Evolutionary conservation across 2,888 invertebrate genomes (phyloP), one percentile per base, ranked within the genome.

Genomic region (Cantharis nigra): DNA sequence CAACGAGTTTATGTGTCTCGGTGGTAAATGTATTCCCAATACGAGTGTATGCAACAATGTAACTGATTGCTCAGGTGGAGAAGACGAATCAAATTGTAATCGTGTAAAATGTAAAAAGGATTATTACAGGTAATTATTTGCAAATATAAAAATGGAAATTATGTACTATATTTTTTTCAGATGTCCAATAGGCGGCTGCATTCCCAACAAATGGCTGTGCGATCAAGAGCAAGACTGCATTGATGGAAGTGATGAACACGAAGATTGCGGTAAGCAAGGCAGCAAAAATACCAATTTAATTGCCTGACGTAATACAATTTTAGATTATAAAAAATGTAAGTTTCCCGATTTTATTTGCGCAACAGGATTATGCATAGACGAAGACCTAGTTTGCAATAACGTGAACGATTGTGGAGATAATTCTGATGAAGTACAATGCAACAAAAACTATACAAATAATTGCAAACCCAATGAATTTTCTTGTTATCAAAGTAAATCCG

Each of bases 231-330:
- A 89, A 67, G 96, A 97, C 87, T 97, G 97, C 85, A 82, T 86
- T 0, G 96, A 97, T 86, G 89, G 88, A 11, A 93, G 94, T 0
- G 96, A 96, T 83, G 96, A 96, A 86, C 91, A 92, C 77, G 92
- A 91, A 11, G 88, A 90, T 80, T 92, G 92, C 79, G 87, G 91
- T 90, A 86, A 85, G 86, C 85, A 76, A 63, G 33, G 69, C 76
- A 77, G 67, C 72, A 69, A 71, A 73, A 64, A 67, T 69, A 69
- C n/a, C 67, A 20, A 28, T 63, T 33, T 49, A 49, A 49, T n/a
- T 63, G 11, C 3, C 11, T 18, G 30, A 71, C 20, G 2, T n/a
- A 9, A n/a, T n/a, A 49, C 18, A 70, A 86, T 3, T 78, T 80
- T 26, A 84, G 86, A 11, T 86, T 86, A 85, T 84, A 84, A 73